A percentile compares a stretch with the other conserved stretches of the same genome.
phyloP scores from a whole-genome alignment of 2,113 vertebrate genomes.

The Syrrhaptes paradoxus region DNA sequence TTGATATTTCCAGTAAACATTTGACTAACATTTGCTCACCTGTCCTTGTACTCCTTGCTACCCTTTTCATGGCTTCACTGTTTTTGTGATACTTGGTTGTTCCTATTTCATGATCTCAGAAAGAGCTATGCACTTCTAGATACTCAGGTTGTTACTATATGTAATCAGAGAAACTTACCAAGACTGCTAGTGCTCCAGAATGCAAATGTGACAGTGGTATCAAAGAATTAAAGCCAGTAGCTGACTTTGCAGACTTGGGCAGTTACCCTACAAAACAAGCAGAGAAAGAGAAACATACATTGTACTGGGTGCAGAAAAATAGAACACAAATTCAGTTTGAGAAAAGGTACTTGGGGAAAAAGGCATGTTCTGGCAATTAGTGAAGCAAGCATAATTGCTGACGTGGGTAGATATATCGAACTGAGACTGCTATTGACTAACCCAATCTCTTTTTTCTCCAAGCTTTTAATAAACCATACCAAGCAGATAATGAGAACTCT shows the following conservation, averaged over 20 bases:
- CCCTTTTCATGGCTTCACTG: not conserved
- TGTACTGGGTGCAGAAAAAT: not conserved
- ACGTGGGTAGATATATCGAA: not conserved
- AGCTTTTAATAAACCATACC: conserved; percentile 6
- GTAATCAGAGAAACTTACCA: not conserved
- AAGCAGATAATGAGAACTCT: not conserved
- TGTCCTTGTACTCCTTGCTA: not conserved
- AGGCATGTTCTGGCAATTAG: conserved; percentile 28
- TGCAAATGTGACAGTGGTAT: not conserved
- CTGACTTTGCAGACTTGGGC: not conserved
- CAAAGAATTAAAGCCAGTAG: not conserved
- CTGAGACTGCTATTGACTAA: conserved; percentile 34
- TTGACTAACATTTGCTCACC: not conserved
- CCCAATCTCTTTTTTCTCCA: not conserved
- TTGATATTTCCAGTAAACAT: not conserved
- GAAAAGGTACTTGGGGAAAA: not conserved
- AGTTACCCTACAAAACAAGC: not conserved
- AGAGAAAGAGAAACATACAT: not conserved
- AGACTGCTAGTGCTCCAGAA: not conserved
- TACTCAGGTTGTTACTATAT: not conserved
- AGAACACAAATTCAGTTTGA: not conserved
- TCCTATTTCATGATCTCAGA: not conserved
- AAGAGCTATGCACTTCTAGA: no score
- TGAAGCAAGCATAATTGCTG: conserved; percentile 6
- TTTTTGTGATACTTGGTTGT: not conserved